Percentiles rank a stretch among this genome's conserved stretches.
Conservation (phyloP, 2,888 invertebrate genomes). For the Eucriotettix oculatus region DNA sequence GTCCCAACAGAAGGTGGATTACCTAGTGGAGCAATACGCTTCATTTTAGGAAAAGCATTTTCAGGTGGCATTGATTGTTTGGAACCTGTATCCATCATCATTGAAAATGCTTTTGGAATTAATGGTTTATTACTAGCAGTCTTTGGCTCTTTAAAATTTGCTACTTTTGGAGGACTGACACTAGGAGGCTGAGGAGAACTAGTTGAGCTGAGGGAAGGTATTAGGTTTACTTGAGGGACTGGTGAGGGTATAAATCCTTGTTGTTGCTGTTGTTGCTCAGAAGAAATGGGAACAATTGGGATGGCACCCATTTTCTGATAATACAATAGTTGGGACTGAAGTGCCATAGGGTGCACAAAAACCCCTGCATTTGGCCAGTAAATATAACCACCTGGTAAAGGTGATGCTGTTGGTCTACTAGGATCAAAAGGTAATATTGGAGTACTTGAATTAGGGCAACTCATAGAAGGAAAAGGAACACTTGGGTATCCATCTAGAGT, state of each 20-base stretch:
- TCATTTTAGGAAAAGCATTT: conserved; percentile 10
- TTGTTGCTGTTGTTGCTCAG: conserved; percentile 1
- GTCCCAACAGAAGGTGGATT: conserved; percentile 5
- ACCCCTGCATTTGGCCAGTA: conserved; percentile 56
- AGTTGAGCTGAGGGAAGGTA: conserved; percentile 9
- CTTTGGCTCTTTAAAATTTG: neutral
- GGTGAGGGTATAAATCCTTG: neutral
- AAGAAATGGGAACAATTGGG: conserved; percentile 7
- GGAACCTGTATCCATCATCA: conserved; percentile 3
- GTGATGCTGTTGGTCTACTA: neutral
- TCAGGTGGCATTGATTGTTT: conserved; percentile 8
- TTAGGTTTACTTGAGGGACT: neutral
- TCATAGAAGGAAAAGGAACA: neutral
- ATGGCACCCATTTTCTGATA: conserved; percentile 53
- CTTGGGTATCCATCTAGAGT: neutral
- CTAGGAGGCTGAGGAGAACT: conserved; percentile 27
- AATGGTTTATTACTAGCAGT: conserved; percentile 1
- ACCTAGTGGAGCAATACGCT: conserved; percentile 7
- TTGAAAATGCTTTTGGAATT: conserved; percentile 9
- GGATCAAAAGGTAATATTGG: neutral
- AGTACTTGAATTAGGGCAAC: neutral
- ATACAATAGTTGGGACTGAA: conserved; percentile 53
- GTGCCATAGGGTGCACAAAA: conserved; percentile 54
- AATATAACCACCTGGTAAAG: conserved; percentile 29
- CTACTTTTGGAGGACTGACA: conserved; percentile 20